Evolutionary conservation across 37 sponge, comb jelly and placozoan species (phyloP).

Genomic region (Diacarnus erythraeanus): DNA sequence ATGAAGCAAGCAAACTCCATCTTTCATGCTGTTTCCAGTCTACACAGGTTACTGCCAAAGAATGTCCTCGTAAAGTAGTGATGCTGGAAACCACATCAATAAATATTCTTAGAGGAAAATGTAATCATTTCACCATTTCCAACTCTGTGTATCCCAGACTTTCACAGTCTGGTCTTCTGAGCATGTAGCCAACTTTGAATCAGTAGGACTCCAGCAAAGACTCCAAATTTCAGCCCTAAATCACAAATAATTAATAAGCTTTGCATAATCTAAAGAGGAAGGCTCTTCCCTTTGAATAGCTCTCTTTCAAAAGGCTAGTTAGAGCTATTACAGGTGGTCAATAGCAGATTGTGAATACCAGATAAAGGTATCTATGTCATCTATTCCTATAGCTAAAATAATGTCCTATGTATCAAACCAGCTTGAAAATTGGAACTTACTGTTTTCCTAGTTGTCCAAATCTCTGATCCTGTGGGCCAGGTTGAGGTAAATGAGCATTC

Average conservation of each 20-base stretch:
- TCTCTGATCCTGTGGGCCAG: conserved; percentile 31
- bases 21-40: conserved; percentile 52
- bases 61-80: conserved; percentile 46
- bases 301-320: too few species aligned
- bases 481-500: conserved; percentile 45
- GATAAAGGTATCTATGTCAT: too few species aligned
- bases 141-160: conserved; percentile 44
- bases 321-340: too few species aligned
- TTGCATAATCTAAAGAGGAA: background rate
- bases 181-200: conserved; percentile 51
- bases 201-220: conserved; percentile 67
- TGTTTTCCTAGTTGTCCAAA: conserved; percentile 70
- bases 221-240: conserved; percentile 79
- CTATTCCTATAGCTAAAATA: too few species aligned
- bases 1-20: conserved; percentile 47
- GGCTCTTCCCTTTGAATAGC: background rate
- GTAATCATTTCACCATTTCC: conserved; percentile 41
- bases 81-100: conserved; percentile 6
- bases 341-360: too few species aligned
- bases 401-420: background rate
- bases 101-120: background rate
- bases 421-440: conserved; percentile 16
- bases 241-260: too few species aligned
- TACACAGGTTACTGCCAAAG: conserved; percentile 73
- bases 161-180: conserved; percentile 76